A percentile compares a stretch with the other conserved stretches of the same genome.
Evolutionary conservation across 1,140 invertebrate genomes (phyloP).

Genomic region (Conus betulinus): DNA sequence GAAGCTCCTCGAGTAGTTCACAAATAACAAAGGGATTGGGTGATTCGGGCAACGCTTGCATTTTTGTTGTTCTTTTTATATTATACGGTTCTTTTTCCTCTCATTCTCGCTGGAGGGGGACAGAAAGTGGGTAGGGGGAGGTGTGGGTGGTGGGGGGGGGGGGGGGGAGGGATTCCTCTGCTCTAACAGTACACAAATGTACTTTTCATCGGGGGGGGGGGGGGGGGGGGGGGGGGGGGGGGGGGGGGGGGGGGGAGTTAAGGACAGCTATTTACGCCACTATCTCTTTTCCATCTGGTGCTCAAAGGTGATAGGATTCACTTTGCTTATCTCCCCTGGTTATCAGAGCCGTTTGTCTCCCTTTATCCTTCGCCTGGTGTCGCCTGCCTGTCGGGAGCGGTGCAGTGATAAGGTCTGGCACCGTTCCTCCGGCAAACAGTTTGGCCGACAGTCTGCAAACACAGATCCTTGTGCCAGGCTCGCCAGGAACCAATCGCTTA

Average conservation of each 20-base stretch:
- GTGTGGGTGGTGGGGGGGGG: too few relatives aligned
- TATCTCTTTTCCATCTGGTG: not conserved
- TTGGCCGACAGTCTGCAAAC: conserved; percentile 15
- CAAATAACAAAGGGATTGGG: too few relatives aligned
- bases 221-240: too few relatives aligned
- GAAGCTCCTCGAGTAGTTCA: too few relatives aligned
- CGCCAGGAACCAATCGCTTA: not conserved
- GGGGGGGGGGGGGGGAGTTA: too few relatives aligned
- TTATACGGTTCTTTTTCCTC: not conserved
- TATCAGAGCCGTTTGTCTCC: conserved; percentile 17
- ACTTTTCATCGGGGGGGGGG: too few relatives aligned
- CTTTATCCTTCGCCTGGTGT: not conserved
- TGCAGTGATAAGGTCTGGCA: not conserved
- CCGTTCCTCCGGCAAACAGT: not conserved
- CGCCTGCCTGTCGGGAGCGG: not conserved
- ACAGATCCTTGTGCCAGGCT: not conserved
- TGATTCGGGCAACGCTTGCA: too few relatives aligned
- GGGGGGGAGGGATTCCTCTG: too few relatives aligned
- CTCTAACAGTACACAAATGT: too few relatives aligned
- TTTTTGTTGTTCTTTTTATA: not conserved
- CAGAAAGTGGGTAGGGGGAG: too few relatives aligned
- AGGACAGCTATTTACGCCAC: not conserved
- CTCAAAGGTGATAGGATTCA: conserved; percentile 21
- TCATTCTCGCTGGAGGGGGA: too few relatives aligned
- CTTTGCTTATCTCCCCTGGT: conserved; percentile 3